These are phyloP conservation scores for Metopia argyrocephala DNA, from an alignment of 2,888 invertebrate genomes.

Conservation along the genomic window DNA sequence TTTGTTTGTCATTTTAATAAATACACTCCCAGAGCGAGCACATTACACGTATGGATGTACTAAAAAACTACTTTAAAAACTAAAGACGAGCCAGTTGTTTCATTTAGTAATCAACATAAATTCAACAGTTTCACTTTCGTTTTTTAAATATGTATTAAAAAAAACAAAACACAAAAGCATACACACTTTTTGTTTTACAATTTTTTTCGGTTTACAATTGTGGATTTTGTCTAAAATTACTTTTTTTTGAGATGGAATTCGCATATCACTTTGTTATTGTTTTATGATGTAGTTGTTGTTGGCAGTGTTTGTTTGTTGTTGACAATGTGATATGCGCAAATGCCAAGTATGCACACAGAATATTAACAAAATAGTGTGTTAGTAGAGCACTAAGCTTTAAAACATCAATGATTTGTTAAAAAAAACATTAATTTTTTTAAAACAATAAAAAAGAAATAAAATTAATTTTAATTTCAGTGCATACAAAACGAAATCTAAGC, in stretches of 20 bases:
- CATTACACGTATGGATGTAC: too few relatives aligned
- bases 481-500: slow-evolving; percentile 30
- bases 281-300: neutral
- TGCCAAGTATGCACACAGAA: slow-evolving; percentile 44
- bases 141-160: slow-evolving; percentile 39
- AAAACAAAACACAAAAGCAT: slow-evolving; percentile 6
- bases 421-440: neutral
- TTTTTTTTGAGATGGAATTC: neutral
- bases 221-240: neutral
- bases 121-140: slow-evolving; percentile 63
- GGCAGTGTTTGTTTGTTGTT: slow-evolving; percentile 6
- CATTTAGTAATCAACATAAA: slow-evolving; percentile 62
- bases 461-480: slow-evolving; percentile 42
- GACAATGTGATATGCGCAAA: slow-evolving; percentile 2
- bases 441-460: neutral
- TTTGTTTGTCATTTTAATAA: slow-evolving; percentile 22
- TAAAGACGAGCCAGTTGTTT: slow-evolving; percentile 51
- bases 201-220: neutral
- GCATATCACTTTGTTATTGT: neutral
- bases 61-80: slow-evolving; percentile 54
- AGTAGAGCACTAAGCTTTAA: slow-evolving; percentile 47
- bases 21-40: slow-evolving; percentile 44
- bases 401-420: neutral
- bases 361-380: slow-evolving; percentile 58
- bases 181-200: slow-evolving; percentile 3